Base-by-base conservation (phyloP, 2,113 vertebrate genomes). In the Epinephelus fuscoguttatus region DNA sequence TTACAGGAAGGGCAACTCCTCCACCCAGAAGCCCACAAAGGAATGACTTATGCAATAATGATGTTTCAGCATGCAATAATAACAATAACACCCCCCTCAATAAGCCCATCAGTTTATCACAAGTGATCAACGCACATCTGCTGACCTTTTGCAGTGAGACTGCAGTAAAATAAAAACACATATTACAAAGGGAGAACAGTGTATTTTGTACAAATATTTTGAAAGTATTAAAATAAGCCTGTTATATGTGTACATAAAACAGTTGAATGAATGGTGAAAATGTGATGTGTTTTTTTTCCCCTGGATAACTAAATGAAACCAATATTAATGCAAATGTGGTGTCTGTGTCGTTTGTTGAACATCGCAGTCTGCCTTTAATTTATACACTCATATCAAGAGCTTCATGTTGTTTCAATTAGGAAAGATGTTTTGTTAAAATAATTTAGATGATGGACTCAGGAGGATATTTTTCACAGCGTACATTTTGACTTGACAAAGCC, bases 151-250 rank as follows among this genome's bases (percentile, higher is more conserved):
- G 87, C 92, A 93, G 94, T 93, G 88, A 86, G 77, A 79, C 84
- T 81, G 76, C 66, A 88, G 85, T 91, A 55, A 66, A 67, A 90
- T 76, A 77, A 84, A 90, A 84, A 90, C 63, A 76, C 69, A 75
- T 83, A 71, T 80, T 86, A 79, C 91, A 87, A 93, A 94, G 87
- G 90, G 92, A 92, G 88, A 94, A 93, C 87, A 87, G 92, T 94
- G 93, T 95, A 94, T 95, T 96, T 95, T 95, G 89, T 94, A 94
- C 86, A 93, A 92, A 90, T 94, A 94, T 94, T 90, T 95, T 87
- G 84, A 93, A 94, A 91, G 94, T 94, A 92, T 92, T 94, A 89
- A 91, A 93, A 85, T 89, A 90, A 88, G 63, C 74, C 84, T 94
- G 92, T 91, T 92, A 89, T 89, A 86, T 93, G 84, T 95, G 91